Percentiles rank a stretch among this genome's conserved stretches.
phyloP scores from a whole-genome alignment of 2,797 vertebrate genomes.

The Chelonia mydas region DNA sequence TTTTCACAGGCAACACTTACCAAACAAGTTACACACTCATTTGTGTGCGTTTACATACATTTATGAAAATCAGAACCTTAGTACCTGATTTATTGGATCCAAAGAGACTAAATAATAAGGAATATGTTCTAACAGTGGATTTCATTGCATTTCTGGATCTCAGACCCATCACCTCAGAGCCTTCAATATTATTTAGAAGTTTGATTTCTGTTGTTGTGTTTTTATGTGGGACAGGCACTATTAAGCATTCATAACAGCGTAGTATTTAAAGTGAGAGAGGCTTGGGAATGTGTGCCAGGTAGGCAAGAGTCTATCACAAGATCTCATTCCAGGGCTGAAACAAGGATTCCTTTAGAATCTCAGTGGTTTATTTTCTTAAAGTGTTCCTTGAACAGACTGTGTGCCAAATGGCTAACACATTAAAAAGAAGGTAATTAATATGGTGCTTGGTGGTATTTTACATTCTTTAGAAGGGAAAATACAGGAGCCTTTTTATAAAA shows the following conservation, averaged over 20 bases:
- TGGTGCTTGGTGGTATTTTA: rapidly evolving
- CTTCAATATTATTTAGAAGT: background rate
- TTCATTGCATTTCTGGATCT: background rate
- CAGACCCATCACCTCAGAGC: background rate
- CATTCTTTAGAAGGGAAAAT: background rate
- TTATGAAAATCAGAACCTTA: background rate
- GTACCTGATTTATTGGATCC: background rate
- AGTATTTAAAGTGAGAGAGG: background rate
- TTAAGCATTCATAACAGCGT: background rate
- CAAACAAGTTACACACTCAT: background rate
- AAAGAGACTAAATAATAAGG: background rate
- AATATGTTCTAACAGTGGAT: background rate
- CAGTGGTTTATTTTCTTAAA: background rate
- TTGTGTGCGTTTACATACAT: background rate
- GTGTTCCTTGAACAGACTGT: background rate
- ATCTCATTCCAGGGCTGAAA: background rate
- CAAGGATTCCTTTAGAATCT: background rate
- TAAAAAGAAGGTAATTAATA: slow-evolving; percentile 5
- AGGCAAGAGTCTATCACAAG: background rate
- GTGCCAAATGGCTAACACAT: background rate
- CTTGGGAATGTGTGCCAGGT: background rate
- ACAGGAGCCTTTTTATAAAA: background rate
- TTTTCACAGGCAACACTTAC: background rate
- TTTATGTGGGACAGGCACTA: background rate
- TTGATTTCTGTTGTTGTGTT: background rate